Evolutionary conservation across 1,140 invertebrate genomes (phyloP).

Genomic region (Drosophila azteca): DNA sequence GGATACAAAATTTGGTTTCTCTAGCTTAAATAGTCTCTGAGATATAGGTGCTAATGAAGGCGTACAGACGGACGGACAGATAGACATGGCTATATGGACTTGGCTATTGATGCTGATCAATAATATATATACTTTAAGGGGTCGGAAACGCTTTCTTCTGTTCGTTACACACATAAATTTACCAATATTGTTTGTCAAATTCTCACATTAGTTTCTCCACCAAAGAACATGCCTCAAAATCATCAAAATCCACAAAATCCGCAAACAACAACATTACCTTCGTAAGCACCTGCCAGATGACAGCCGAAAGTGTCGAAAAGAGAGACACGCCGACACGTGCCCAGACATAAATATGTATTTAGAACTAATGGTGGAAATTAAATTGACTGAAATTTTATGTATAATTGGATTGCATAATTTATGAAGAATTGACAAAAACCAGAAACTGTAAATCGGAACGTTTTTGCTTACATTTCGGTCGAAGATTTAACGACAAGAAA

Average conservation of each 20-base stretch:
- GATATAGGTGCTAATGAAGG: no score
- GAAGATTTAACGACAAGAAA: background rate
- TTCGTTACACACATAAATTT: no score
- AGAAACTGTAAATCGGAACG: background rate
- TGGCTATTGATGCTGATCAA: no score
- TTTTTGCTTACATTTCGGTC: background rate
- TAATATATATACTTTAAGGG: no score
- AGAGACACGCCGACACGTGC: conserved; percentile 32
- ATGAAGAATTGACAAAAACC: conserved; percentile 44
- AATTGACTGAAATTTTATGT: conserved; percentile 63
- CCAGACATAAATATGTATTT: conserved; percentile 51
- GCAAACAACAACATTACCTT: conserved; percentile 7
- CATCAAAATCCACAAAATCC: background rate
- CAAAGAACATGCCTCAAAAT: no score
- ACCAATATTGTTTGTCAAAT: no score
- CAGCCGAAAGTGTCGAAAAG: conserved; percentile 35
- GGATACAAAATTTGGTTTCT: no score
- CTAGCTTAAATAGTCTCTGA: no score
- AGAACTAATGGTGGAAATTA: conserved; percentile 54
- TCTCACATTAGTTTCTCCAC: no score
- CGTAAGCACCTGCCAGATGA: conserved; percentile 7
- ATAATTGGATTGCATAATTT: conserved; percentile 54
- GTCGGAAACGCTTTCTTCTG: no score
- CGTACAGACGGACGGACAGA: no score
- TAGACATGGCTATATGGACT: no score